Base-by-base conservation (phyloP, 2,888 invertebrate species). In the Gnatocerus cornutus region DNA sequence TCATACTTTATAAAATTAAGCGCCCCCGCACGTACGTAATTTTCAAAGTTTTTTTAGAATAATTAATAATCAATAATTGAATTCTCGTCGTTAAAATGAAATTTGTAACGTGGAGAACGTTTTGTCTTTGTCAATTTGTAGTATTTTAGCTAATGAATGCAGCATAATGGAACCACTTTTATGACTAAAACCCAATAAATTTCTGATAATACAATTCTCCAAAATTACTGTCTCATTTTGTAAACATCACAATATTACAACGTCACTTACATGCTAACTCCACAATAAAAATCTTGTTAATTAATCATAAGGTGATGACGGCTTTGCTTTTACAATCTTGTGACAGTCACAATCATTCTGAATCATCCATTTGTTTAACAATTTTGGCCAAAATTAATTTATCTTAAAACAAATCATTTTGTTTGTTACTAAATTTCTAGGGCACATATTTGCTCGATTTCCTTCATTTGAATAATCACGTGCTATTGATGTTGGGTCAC, bases 11-110 rank as follows among this genome's bases (percentile, higher is more conserved):
- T 21, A 45, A 45, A 45, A 33, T 59, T 59, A 45, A 14, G 14
- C 59, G n/a, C 59, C 59, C 33, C 45, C 59, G 45, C 16, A 3
- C 50, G 29, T 50, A 43, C 14, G n/a, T 43, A 16, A 46, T 21
- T 46, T 53, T 14, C 13, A 50, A 46, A 43, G 9, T 30, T 59
- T 46, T 56, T 56, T 56, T 55, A 29, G 13, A 45, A 46, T 59
- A 59, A 59, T 59, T 45, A 46, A 14, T 59, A 46, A 59, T 59
- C 59, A 43, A 59, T 59, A 46, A 43, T 58, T 58, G 6, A 53
- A 53, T 53, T 55, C 21, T 12, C 7, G 21, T 13, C 12, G 12
- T 53, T 14, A 14, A 37, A 53, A 33, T 27, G 21, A 16, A 53
- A 53, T 14, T 56, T 56, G 16, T 10, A 27, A 10, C 8, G 16